A percentile compares a stretch with the other conserved stretches of the same genome.
Conservation (phyloP, 2,797 vertebrate species). For the Spinibarbus caldwelli region DNA sequence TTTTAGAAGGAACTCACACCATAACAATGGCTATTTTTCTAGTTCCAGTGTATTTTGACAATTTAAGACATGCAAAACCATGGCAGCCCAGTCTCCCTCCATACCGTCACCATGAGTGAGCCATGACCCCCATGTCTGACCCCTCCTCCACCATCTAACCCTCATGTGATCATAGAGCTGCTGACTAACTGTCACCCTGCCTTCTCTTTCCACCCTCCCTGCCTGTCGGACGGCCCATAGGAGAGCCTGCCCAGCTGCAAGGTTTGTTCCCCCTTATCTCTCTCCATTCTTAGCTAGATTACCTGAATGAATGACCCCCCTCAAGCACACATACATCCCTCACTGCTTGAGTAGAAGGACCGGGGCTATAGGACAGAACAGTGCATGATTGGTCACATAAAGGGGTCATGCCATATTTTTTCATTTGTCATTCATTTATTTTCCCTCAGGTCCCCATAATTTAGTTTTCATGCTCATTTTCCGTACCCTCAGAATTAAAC, state of each 20-base stretch:
- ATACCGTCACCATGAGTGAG: conserved; percentile 54
- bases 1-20: background rate
- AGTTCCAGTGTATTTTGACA: conserved; percentile 21
- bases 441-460: conserved; percentile 3
- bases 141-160: conserved; percentile 73
- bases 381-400: conserved; percentile 54
- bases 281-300: conserved; percentile 70
- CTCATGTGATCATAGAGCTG: conserved; percentile 64
- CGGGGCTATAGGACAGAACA: conserved; percentile 37
- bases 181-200: conserved; percentile 74
- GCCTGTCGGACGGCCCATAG: conserved; percentile 81
- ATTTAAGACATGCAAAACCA: conserved; percentile 28
- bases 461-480: conserved; percentile 39
- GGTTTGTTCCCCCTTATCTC: conserved; percentile 83
- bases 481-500: conserved; percentile 6
- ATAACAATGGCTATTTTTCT: background rate
- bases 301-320: conserved; percentile 53
- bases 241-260: conserved; percentile 82
- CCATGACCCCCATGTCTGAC: conserved; percentile 70
- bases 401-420: conserved; percentile 38
- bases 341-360: conserved; percentile 51
- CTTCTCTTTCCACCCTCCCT: conserved; percentile 75
- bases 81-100: conserved; percentile 37
- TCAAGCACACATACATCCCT: conserved; percentile 52
- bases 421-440: conserved; percentile 17